Percentiles rank a stretch among this genome's conserved stretches.
Evolutionary conservation across 2,888 invertebrate genomes (phyloP).

Genomic region (Eupithecia abbreviata): DNA sequence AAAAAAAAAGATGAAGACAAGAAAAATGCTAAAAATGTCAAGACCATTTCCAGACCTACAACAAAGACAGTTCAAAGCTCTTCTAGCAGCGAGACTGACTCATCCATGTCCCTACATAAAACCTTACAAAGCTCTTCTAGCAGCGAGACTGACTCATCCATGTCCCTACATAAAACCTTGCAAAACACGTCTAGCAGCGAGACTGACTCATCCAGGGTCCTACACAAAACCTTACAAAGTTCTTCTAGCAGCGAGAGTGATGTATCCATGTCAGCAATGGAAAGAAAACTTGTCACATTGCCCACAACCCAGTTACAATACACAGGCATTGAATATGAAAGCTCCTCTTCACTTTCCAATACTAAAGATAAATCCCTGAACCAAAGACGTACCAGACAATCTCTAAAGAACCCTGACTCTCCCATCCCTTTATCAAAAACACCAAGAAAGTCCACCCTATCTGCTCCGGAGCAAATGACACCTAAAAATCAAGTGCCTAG

Average conservation of each 20-base stretch:
- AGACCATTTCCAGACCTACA: conserved; percentile 36
- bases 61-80: conserved; percentile 40
- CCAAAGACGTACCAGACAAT: conserved; percentile 37
- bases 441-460: conserved; percentile 13
- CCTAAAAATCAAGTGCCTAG: conserved; percentile 62
- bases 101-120: conserved; percentile 5
- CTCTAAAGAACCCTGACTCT: conserved; percentile 36
- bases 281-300: conserved; percentile 4
- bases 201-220: neutral
- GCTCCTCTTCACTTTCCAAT: neutral
- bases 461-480: conserved; percentile 47
- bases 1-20: conserved; percentile 35
- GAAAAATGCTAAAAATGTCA: conserved; percentile 44
- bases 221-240: conserved; percentile 37
- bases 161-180: conserved; percentile 7
- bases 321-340: conserved; percentile 19
- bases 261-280: conserved; percentile 6
- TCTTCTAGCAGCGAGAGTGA: conserved; percentile 53
- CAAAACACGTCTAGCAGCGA: neutral
- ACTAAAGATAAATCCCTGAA: conserved; percentile 14
- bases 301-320: conserved; percentile 9
- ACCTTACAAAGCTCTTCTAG: neutral
- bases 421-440: conserved; percentile 29
- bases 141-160: neutral
- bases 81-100: conserved; percentile 51